Percentiles rank a stretch among this genome's conserved stretches.
Conservation (phyloP, 30 jellyfish, hydroid and myxozoan genomes). For the Clytia hemisphaerica region DNA sequence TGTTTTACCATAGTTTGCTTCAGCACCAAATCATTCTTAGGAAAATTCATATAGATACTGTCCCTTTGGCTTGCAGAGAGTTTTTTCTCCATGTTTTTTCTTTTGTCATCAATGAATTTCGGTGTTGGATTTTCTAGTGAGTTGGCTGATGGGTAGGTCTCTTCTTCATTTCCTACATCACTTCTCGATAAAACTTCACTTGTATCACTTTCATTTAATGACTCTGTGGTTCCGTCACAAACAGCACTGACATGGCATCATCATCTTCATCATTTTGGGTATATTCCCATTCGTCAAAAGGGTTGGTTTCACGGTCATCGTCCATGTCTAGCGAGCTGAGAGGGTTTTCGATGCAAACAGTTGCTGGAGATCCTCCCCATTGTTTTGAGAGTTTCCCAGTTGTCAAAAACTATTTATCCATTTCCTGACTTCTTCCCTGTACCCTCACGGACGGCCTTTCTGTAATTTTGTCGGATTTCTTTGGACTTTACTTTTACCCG, state of each 20-base stretch:
- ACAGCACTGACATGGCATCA: too few relatives aligned
- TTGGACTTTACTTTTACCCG: constrained; percentile 21
- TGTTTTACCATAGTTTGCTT: constrained; percentile 21
- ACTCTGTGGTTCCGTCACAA: too few relatives aligned
- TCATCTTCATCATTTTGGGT: background rate
- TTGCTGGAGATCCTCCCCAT: constrained; percentile 47
- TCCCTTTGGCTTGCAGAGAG: constrained; percentile 42
- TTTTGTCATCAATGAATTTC: constrained; percentile 23
- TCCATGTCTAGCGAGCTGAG: too few relatives aligned
- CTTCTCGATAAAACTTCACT: too few relatives aligned
- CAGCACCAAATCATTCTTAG: constrained; percentile 34
- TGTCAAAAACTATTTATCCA: constrained; percentile 16
- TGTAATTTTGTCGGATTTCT: constrained; percentile 5
- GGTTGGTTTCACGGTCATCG: too few relatives aligned
- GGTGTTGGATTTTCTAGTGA: background rate
- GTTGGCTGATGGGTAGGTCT: too few relatives aligned
- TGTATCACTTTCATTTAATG: too few relatives aligned
- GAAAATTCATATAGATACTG: constrained; percentile 25
- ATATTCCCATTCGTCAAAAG: too few relatives aligned
- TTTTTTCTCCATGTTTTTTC: constrained; percentile 24
- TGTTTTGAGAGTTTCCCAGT: constrained; percentile 29
- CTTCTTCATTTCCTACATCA: too few relatives aligned
- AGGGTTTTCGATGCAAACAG: background rate
- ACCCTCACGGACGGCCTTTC: constrained; percentile 43
- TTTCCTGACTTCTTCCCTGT: constrained; percentile 36